These are phyloP conservation scores for Mormyrus hasselquistii DNA, from an alignment of 2,797 vertebrate genomes.

Conservation along the genomic window DNA sequence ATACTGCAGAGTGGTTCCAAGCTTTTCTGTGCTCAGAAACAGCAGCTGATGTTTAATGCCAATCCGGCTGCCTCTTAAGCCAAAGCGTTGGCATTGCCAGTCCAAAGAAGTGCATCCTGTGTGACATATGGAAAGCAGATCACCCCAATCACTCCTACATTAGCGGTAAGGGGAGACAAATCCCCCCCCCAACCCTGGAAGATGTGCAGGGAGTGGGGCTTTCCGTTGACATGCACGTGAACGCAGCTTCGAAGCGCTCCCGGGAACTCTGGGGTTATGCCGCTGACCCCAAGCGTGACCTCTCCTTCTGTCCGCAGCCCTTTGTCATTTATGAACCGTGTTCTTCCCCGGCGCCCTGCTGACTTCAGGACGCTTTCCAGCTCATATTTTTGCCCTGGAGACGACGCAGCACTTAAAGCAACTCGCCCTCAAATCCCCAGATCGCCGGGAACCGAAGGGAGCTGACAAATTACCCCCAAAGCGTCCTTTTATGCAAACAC, in stretches of 20 bases:
- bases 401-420: not conserved
- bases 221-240: not conserved
- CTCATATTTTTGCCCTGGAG: constrained; percentile 1
- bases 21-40: not conserved
- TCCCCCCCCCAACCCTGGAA: not conserved
- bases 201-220: not conserved
- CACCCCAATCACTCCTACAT: not conserved
- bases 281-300: not conserved
- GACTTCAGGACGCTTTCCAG: not conserved
- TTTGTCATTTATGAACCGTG: constrained; percentile 2
- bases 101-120: not conserved
- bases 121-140: not conserved
- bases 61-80: not conserved
- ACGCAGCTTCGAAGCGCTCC: not conserved
- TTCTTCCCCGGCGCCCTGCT: not conserved
- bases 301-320: not conserved
- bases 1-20: not conserved
- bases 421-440: not conserved
- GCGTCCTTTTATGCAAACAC: not conserved
- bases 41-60: not conserved
- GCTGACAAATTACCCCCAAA: not conserved
- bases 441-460: not conserved
- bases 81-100: not conserved
- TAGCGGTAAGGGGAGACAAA: not conserved
- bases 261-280: not conserved